Evolutionary conservation across 2,113 vertebrate genomes (phyloP).

Genomic region (Campylomormyrus tamandua): DNA sequence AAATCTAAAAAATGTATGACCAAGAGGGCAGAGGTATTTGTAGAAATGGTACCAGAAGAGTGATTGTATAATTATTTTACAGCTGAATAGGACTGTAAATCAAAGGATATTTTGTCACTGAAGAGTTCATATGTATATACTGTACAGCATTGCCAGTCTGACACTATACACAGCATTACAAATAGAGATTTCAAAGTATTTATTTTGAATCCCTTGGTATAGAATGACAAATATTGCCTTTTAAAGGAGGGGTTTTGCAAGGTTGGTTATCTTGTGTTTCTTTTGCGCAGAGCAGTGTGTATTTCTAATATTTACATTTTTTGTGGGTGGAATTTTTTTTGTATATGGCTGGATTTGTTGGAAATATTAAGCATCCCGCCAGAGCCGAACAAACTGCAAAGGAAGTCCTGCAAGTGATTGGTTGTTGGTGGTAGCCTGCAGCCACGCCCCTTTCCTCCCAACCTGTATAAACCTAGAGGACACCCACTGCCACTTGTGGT

Average conservation of each 20-base stretch:
- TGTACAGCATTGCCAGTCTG: conserved; percentile 61
- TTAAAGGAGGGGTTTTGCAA: conserved; percentile 50
- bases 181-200: conserved; percentile 61
- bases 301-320: conserved; percentile 14
- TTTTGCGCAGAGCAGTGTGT: conserved; percentile 33
- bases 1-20: conserved; percentile 45
- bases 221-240: conserved; percentile 75
- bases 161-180: conserved; percentile 39
- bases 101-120: conserved; percentile 62
- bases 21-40: conserved; percentile 54
- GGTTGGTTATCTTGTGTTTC: conserved; percentile 40
- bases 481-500: not conserved
- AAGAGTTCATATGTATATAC: conserved; percentile 66
- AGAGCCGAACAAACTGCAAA: not conserved
- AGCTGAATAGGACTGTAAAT: conserved; percentile 52
- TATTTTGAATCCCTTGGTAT: conserved; percentile 59
- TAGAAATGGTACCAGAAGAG: conserved; percentile 54
- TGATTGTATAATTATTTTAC: conserved; percentile 59
- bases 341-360: conserved; percentile 2
- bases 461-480: not conserved
- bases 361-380: not conserved
- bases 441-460: not conserved
- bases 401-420: not conserved
- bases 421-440: not conserved
- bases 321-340: not conserved